Evolutionary conservation across 2,888 invertebrate genomes (phyloP).

Genomic region (Metopia argyrocephala): DNA sequence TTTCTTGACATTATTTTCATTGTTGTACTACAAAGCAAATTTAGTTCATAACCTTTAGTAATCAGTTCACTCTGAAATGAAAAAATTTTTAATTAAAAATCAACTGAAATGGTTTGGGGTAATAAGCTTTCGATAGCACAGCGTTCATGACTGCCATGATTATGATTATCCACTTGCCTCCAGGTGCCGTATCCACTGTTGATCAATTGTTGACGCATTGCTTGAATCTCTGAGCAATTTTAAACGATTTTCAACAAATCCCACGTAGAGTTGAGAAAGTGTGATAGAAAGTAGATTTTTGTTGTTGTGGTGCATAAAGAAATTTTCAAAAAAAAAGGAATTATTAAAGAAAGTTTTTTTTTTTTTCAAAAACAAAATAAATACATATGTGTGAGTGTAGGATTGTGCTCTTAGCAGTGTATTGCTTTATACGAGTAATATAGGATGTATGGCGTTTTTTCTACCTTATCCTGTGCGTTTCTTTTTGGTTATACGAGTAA

Average conservation of each 20-base stretch:
- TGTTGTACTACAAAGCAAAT: too few species aligned
- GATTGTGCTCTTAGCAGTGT: too few species aligned
- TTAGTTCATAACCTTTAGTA: too few species aligned
- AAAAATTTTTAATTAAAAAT: conserved; percentile 41
- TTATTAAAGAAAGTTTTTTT: too few species aligned
- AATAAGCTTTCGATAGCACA: conserved; percentile 54
- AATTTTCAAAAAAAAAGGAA: background rate
- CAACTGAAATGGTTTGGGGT: conserved; percentile 56
- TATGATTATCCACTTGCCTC: conserved; percentile 77
- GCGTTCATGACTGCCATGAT: conserved; percentile 46
- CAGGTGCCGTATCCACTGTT: conserved; percentile 74
- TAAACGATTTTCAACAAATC: background rate
- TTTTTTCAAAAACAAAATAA: too few species aligned
- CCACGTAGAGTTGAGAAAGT: conserved; percentile 20
- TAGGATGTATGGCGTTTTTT: background rate
- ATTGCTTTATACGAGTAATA: background rate
- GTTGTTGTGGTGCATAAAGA: conserved; percentile 32
- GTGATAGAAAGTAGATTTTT: background rate
- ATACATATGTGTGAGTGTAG: too few species aligned
- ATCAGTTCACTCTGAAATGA: too few species aligned
- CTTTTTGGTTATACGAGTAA: background rate
- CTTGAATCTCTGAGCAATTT: conserved; percentile 75
- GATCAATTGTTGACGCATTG: conserved; percentile 76
- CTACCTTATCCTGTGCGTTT: conserved; percentile 2
- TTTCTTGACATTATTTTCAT: too few species aligned